These are phyloP conservation scores for Phymastichus coffea DNA, from an alignment of 1,140 invertebrate species.

Conservation along the genomic window DNA sequence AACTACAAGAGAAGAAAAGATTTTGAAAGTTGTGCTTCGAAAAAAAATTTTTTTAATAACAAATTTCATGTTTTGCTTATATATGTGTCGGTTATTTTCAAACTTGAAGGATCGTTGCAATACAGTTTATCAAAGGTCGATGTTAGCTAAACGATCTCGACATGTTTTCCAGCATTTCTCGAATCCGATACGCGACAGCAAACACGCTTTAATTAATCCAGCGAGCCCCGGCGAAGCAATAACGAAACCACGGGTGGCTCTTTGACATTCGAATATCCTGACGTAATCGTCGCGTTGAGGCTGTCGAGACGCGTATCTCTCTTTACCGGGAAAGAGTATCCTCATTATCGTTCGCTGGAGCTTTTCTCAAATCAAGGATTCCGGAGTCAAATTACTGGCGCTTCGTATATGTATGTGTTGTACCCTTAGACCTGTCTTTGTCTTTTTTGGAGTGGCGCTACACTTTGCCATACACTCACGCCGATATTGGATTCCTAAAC, in stretches of 20 bases:
- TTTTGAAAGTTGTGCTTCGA: too few species aligned
- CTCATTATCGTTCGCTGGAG: constrained; percentile 36
- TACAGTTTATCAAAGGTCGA: too few species aligned
- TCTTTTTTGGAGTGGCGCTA: constrained; percentile 30
- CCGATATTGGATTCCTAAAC: constrained; percentile 50
- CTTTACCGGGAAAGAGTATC: constrained; percentile 36
- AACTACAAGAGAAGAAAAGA: too few species aligned
- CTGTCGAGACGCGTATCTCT: constrained; percentile 13
- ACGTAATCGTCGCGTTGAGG: background rate
- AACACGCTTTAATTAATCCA: constrained; percentile 1
- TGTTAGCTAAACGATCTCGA: too few species aligned
- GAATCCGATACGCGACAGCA: background rate
- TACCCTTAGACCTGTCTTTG: background rate
- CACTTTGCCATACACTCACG: constrained; percentile 30
- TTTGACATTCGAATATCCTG: constrained; percentile 16
- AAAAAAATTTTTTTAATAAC: too few species aligned
- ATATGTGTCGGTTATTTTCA: too few species aligned
- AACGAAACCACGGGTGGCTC: background rate
- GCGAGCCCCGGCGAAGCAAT: background rate
- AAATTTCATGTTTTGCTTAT: too few species aligned
- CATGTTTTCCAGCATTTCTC: background rate
- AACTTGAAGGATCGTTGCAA: too few species aligned
- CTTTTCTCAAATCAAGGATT: constrained; percentile 35
- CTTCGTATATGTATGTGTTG: background rate
- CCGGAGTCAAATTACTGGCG: constrained; percentile 45